Base-by-base conservation (phyloP, 2,797 vertebrate genomes). In the Hafferia zeledoni region DNA sequence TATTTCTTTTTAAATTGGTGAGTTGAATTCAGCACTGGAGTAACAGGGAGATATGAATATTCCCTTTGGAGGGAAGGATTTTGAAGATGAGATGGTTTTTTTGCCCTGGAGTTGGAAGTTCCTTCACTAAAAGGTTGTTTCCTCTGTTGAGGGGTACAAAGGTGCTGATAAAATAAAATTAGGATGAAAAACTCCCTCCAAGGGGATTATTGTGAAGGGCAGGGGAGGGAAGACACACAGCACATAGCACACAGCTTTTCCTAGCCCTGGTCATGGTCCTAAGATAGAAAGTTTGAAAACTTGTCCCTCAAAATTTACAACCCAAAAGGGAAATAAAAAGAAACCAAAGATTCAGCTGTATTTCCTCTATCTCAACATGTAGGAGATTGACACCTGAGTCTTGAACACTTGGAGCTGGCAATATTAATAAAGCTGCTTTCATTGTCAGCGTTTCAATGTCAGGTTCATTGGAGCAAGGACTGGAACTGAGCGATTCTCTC, bases 401-500 rank as follows among this genome's bases (percentile, higher is more conserved):
- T 53, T 12, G 59, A 90, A 16, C 4, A 9, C 65, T 65, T 33
- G 0, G 10, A 79, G 86, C 59, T 74, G 67, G 83, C 80, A 60
- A 44, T 43, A 43, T 94, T 95, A 95, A 96, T 89, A 94, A 91
- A 95, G 44, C 90, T 72, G 70, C 90, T 90, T 87, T 69, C 86
- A 46, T 7, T 91, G 88, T 93, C 93, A 96, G 86, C 76, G 41
- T 82, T 86, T 93, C 93, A 82, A 17, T 92, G 95, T 92, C 94
- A 90, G 92, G 52, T 70, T 89, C 83, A 56, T 6, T 28, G 93
- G 87, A 95, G 94, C 95, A 89, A 53, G 90, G 88, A 65, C 55
- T 60, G 94, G 77, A 94, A 64, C 35, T 1, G 80, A 95, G 83
- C 0, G 1, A 70, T 70, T 56, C 77, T 59, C 39, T 46, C 9